These are phyloP conservation scores for Venustoraphidia nigricollis DNA, from an alignment of 2,888 invertebrate genomes.

Conservation along the genomic window DNA sequence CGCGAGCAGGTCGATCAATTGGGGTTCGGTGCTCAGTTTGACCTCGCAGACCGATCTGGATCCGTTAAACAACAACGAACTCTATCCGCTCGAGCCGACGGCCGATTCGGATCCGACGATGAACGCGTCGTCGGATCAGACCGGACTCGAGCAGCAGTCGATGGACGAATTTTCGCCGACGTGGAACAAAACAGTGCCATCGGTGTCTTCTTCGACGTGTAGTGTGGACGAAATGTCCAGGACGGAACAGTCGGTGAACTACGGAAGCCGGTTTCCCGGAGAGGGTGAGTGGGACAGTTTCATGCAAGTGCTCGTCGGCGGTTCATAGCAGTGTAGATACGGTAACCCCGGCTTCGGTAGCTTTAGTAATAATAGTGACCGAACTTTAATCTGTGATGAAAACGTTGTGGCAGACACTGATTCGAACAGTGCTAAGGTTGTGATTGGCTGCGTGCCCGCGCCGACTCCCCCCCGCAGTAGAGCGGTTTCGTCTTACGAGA, in stretches of 20 bases:
- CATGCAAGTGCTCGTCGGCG: slow-evolving; percentile 55
- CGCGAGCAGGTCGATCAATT: slow-evolving; percentile 67
- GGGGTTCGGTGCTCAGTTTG: slow-evolving; percentile 79
- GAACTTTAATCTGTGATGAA: too few species aligned
- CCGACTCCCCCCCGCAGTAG: neutral
- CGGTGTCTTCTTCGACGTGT: neutral
- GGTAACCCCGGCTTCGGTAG: neutral
- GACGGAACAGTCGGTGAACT: slow-evolving; percentile 3
- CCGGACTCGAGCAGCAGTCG: slow-evolving; percentile 21
- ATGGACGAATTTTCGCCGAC: slow-evolving; percentile 5
- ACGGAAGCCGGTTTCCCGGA: slow-evolving; percentile 2
- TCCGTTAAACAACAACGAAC: slow-evolving; percentile 65
- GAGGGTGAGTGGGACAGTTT: slow-evolving; percentile 42
- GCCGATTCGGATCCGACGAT: slow-evolving; percentile 50
- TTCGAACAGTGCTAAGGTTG: slow-evolving; percentile 5
- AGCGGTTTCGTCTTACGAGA: neutral
- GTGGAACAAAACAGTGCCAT: slow-evolving; percentile 2
- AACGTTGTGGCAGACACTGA: too few species aligned
- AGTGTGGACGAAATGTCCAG: slow-evolving; percentile 6
- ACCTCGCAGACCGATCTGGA: slow-evolving; percentile 76
- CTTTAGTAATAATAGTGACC: too few species aligned
- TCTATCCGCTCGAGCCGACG: slow-evolving; percentile 28
- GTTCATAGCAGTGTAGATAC: slow-evolving; percentile 34
- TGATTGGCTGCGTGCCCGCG: slow-evolving; percentile 3
- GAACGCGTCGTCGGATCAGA: slow-evolving; percentile 48